These are phyloP conservation scores for Acropora tenuis DNA, from an alignment of 64 coral and sea anemone species.

Conservation along the genomic window DNA sequence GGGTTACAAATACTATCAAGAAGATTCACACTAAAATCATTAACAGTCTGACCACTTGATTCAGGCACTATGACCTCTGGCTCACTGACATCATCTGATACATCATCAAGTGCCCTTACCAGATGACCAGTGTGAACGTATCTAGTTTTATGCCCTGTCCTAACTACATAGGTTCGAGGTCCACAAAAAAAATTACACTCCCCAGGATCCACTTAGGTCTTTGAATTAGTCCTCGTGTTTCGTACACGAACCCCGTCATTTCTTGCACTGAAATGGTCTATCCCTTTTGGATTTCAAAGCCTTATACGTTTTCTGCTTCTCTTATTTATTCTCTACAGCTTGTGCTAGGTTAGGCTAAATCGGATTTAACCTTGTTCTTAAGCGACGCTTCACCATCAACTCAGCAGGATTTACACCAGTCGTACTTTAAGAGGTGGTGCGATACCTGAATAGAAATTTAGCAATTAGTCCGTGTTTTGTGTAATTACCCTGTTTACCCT, in stretches of 20 bases:
- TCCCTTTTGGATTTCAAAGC: constrained; percentile 17
- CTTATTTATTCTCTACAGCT: no score
- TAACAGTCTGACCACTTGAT: constrained; percentile 33
- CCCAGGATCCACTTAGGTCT: constrained; percentile 62
- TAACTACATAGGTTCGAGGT: constrained; percentile 73
- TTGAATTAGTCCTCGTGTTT: constrained; percentile 55
- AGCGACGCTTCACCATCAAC: no score
- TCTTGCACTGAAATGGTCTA: constrained; percentile 14
- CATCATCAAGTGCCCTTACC: constrained; percentile 66
- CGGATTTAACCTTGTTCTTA: no score
- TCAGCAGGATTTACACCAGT: no score
- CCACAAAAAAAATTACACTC: constrained; percentile 30
- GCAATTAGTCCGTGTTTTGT: no score
- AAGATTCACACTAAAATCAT: background rate
- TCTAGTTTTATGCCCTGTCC: constrained; percentile 59
- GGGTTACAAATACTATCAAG: background rate
- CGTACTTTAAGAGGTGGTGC: no score
- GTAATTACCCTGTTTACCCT: no score
- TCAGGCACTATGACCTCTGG: constrained; percentile 54
- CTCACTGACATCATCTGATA: constrained; percentile 31
- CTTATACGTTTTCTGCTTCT: background rate
- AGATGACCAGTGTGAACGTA: constrained; percentile 83
- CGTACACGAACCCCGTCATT: constrained; percentile 62
- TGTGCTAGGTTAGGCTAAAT: no score
- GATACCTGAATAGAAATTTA: no score